Base-by-base conservation (phyloP, 2,888 invertebrate genomes). In the Agrotis segetum region DNA sequence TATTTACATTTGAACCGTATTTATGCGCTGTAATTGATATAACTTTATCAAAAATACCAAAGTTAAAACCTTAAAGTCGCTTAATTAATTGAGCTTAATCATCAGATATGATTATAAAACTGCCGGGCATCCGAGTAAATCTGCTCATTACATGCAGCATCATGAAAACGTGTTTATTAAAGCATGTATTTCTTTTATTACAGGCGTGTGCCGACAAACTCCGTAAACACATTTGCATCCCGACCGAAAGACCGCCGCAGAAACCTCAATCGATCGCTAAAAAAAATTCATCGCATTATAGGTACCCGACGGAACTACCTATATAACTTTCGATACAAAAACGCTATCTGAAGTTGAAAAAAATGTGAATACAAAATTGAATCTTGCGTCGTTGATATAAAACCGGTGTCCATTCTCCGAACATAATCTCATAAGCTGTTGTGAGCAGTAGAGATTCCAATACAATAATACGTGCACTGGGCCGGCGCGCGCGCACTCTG, bases 391-490 rank as follows among this genome's bases (percentile, higher is more conserved):
- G 62, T 73, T 11, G 68, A 40, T 61, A 74, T 86, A 89, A 88
- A 89, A 88, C 59, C 77, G 71, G 67, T 69, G 77, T 74, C 81
- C 79, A 74, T 81, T 82, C 74, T 62, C 58, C 62, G 49, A 73
- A 76, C 69, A 80, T 74, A 74, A 85, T 84, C 82, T 87, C 87
- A 88, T 95, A 94, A 88, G 94, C 87, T 89, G 88, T 93, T 94
- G 83, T 89, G 86, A 85, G 85, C 86, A 85, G 85, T 82, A 85
- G 85, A 93, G 94, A 92, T 92, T 92, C 91, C 92, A 93, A 93
- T 94, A 95, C 96, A 95, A 96, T 96, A 96, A 95, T 95, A 95
- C 95, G 95, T 95, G 95, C 96, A 95, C 92, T 94, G 96, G 96
- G 95, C 94, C 94, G 95, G 95, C 96, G 96, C 95, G 95, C 96